Evolutionary conservation across 2,113 vertebrate species (phyloP), one percentile per base, ranked within the genome.

Genomic region (Falco punctatus): DNA sequence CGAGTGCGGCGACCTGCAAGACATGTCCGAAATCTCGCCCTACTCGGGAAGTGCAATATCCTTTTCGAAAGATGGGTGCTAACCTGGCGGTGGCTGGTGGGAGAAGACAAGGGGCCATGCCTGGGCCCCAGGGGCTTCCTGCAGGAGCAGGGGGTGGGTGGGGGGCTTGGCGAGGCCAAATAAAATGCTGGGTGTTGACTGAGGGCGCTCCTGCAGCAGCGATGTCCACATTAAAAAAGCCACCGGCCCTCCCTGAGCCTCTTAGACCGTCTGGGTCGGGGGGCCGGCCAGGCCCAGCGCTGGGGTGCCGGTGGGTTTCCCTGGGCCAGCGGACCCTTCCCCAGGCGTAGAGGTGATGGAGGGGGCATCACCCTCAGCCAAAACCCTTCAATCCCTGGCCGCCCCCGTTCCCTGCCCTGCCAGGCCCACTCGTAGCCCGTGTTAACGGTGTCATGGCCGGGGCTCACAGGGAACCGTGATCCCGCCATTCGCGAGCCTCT

Each of bases 41-140:
- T 99, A 99, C 97, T 99, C 99, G 82, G 98, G 99, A 98, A 99
- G 98, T 98, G 99, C 99, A 97, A 99, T 99, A 99, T 99, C 99
- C 99, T 99, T 99, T 98, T 92, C 3, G 1, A 92, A 94, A 93
- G 88, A 82, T 10, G 44, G 83, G 82, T 1, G 3, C 15, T 88
- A n/a, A 8, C n/a, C 3, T 2, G 1, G 24, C 9, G 10, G 42
- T 59, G 61, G 73, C 61, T 17, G 8, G 52, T 7, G 66, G 79
- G 94, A 78, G 35, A 85, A 66, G 83, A 90, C 0, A 0, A 54
- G 81, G 80, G 87, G 44, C 75, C 2, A 0, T 66, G 24, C 32
- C 2, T 0, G 3, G 16, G 22, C 35, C 44, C 15, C 5, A 1
- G 72, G 72, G 82, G 17, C 65, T 71, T 55, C 30, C 16, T 24